Conservation (phyloP, 1,140 invertebrate genomes). For the Leguminivora glycinivorella region DNA sequence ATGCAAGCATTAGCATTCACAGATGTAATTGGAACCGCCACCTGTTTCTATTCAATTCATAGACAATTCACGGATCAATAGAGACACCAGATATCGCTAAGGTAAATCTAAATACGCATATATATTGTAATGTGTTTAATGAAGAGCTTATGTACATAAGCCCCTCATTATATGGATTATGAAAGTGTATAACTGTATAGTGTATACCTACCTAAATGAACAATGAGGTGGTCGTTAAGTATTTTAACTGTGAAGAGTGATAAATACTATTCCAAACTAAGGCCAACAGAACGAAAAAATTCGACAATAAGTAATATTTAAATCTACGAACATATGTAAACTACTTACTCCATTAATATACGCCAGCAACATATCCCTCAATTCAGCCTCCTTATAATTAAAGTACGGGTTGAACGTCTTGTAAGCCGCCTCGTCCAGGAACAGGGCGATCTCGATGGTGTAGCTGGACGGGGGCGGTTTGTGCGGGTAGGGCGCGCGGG, state of each 20-base stretch:
- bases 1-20: not conserved
- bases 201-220: too few relatives aligned
- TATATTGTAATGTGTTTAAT: too few relatives aligned
- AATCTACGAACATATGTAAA: too few relatives aligned
- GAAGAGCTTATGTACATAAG: too few relatives aligned
- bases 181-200: too few relatives aligned
- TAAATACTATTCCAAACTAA: too few relatives aligned
- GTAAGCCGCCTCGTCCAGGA: conserved; percentile 86
- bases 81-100: not conserved
- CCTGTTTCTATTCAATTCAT: not conserved
- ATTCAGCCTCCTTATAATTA: conserved; percentile 81
- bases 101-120: too few relatives aligned
- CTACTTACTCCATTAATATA: conserved; percentile 85
- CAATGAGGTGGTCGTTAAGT: too few relatives aligned
- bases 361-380: conserved; percentile 85
- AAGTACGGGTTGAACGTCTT: conserved; percentile 85
- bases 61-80: not conserved
- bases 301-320: too few relatives aligned
- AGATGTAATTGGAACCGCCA: not conserved
- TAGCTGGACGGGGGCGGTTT: conserved; percentile 67
- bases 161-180: too few relatives aligned
- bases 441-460: conserved; percentile 84
- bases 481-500: conserved; percentile 48
- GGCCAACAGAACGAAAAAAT: too few relatives aligned
- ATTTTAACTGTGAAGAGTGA: too few relatives aligned